A percentile compares a stretch with the other conserved stretches of the same genome.
These are phyloP conservation scores for Sericinus montela DNA, from an alignment of 2,888 invertebrate genomes.

Conservation along the genomic window DNA sequence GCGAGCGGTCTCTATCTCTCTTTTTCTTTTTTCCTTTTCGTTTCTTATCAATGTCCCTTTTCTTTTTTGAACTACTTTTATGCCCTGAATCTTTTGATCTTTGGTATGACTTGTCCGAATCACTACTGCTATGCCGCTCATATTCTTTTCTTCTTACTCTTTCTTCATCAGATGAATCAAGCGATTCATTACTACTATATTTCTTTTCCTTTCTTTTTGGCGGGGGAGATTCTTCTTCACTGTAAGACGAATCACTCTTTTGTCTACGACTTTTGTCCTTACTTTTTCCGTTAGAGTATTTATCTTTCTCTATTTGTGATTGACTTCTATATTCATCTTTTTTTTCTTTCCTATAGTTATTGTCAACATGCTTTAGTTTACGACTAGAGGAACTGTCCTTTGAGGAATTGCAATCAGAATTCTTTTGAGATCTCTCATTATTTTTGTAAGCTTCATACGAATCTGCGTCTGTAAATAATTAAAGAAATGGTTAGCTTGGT, in stretches of 20 bases:
- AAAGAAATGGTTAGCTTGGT: too few relatives aligned
- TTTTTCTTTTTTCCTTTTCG: slow-evolving; percentile 79
- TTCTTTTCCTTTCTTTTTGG: slow-evolving; percentile 31
- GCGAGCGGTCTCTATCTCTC: slow-evolving; percentile 72
- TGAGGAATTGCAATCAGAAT: slow-evolving; percentile 38
- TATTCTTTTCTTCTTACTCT: slow-evolving; percentile 31
- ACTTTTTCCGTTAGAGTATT: slow-evolving; percentile 39
- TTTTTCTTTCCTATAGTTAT: slow-evolving; percentile 25
- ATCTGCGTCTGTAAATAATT: slow-evolving; percentile 78
- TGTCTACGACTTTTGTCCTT: slow-evolving; percentile 28
- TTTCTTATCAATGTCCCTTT: slow-evolving; percentile 76
- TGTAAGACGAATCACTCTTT: slow-evolving; percentile 37
- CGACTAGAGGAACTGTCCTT: slow-evolving; percentile 41
- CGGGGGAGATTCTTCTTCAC: slow-evolving; percentile 26
- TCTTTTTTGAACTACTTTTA: slow-evolving; percentile 58
- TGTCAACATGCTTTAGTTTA: slow-evolving; percentile 32
- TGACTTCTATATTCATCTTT: slow-evolving; percentile 24
- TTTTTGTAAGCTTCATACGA: slow-evolving; percentile 85
- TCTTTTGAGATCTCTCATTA: slow-evolving; percentile 50
- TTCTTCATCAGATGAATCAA: slow-evolving; percentile 43
- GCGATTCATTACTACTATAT: slow-evolving; percentile 46
- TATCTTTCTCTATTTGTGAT: slow-evolving; percentile 32
- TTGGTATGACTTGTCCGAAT: slow-evolving; percentile 29
- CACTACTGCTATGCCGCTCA: slow-evolving; percentile 37
- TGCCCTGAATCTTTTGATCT: slow-evolving; percentile 41